A percentile compares a stretch with the other conserved stretches of the same genome.
These are phyloP conservation scores for Streptopelia turtur DNA, from an alignment of 2,797 vertebrate species.

Conservation along the genomic window DNA sequence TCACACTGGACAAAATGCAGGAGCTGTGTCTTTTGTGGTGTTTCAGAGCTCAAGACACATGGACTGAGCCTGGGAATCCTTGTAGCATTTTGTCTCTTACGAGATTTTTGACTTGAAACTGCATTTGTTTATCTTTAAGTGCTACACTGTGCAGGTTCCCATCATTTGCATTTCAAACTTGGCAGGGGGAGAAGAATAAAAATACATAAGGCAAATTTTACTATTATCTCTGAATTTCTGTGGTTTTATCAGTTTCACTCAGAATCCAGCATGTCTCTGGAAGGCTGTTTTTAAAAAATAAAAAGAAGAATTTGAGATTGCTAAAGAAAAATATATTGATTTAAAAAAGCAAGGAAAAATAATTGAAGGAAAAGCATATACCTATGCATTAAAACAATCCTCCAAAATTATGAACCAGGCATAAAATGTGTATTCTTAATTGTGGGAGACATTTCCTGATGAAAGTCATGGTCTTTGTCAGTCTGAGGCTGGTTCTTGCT, in stretches of 20 bases:
- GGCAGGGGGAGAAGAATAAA: conserved; percentile 13
- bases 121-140: conserved; percentile 45
- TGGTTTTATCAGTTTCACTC: background rate
- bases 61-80: background rate
- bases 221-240: background rate
- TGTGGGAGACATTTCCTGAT: background rate
- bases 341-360: background rate
- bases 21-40: conserved; percentile 12
- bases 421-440: background rate
- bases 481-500: background rate
- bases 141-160: conserved; percentile 7
- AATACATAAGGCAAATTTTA: background rate
- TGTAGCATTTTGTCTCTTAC: background rate
- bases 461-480: background rate
- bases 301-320: background rate
- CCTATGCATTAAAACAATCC: background rate
- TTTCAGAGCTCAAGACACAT: conserved; percentile 21
- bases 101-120: conserved; percentile 31
- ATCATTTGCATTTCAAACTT: conserved; percentile 47
- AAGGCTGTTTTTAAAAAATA: background rate
- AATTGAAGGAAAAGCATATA: background rate
- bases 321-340: background rate
- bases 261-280: background rate
- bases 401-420: rapidly evolving
- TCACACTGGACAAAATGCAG: conserved; percentile 25